Percentiles rank a stretch among this genome's conserved stretches.
These are phyloP conservation scores for Sinodicranocentrus sp. DNA, from an alignment of 2,888 invertebrate genomes.

Conservation along the genomic window DNA sequence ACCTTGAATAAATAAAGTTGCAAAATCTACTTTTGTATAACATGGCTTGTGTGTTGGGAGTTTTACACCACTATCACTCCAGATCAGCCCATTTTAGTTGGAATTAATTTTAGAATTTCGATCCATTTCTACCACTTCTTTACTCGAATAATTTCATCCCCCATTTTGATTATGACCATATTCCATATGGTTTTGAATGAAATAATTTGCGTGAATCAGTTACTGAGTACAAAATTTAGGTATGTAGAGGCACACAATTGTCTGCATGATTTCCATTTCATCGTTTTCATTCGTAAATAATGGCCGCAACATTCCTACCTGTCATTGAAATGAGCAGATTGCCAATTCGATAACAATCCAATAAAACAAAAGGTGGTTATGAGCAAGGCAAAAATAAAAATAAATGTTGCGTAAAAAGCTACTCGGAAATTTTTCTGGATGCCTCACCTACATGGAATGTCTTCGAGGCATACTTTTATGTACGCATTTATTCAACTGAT, in stretches of 20 bases:
- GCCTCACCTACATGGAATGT: constrained; percentile 2
- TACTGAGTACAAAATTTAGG: too few species aligned
- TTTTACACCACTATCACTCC: background rate
- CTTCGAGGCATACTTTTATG: background rate
- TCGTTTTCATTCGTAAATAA: too few species aligned
- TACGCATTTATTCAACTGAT: constrained; percentile 26
- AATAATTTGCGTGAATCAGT: too few species aligned
- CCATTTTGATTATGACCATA: too few species aligned
- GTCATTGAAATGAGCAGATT: background rate
- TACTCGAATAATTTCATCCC: too few species aligned
- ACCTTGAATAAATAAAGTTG: background rate
- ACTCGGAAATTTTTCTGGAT: background rate
- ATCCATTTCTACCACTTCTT: too few species aligned
- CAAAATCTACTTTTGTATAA: constrained; percentile 18
- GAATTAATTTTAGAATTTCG: too few species aligned
- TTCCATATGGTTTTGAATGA: too few species aligned
- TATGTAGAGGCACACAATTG: too few species aligned
- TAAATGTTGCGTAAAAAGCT: background rate
- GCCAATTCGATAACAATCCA: constrained; percentile 2
- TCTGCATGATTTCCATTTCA: background rate
- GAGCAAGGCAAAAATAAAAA: background rate
- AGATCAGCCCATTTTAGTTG: too few species aligned
- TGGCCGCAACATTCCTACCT: too few species aligned
- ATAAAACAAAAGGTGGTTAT: background rate
- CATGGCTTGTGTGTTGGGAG: constrained; percentile 11